These are phyloP conservation scores for Tetranychus truncatus DNA, from an alignment of 2,888 invertebrate species.

Conservation along the genomic window DNA sequence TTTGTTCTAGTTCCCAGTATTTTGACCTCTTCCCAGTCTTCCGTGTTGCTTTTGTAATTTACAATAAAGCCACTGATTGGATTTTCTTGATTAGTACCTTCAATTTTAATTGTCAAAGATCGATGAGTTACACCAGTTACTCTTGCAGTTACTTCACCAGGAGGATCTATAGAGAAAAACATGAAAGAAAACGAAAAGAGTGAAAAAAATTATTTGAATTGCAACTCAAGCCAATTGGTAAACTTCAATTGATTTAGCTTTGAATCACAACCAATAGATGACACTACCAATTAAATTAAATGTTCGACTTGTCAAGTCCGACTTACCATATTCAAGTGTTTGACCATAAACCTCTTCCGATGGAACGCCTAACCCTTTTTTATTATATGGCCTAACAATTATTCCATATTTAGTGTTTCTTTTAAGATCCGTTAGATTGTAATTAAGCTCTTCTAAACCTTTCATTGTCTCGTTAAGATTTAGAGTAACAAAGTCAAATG, in stretches of 20 bases:
- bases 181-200: not conserved
- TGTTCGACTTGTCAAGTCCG: not conserved
- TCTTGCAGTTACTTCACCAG: not conserved
- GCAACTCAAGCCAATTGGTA: not conserved
- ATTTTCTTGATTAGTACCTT: not conserved
- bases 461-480: not conserved
- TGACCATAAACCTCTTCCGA: slow-evolving; percentile 23
- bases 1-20: slow-evolving; percentile 1
- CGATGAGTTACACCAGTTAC: slow-evolving; percentile 1
- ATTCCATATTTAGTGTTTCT: slow-evolving; percentile 29
- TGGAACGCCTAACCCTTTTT: slow-evolving; percentile 22
- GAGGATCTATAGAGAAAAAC: not conserved
- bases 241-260: no score
- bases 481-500: slow-evolving; percentile 5
- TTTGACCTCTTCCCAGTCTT: slow-evolving; percentile 9
- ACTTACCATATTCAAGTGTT: slow-evolving; percentile 15
- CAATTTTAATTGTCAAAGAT: not conserved
- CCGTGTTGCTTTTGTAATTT: not conserved
- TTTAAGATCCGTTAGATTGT: slow-evolving; percentile 25
- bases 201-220: not conserved
- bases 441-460: not conserved
- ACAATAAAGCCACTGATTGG: slow-evolving; percentile 9
- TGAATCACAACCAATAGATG: not conserved
- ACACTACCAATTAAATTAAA: not conserved
- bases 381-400: slow-evolving; percentile 24